A percentile compares a stretch with the other conserved stretches of the same genome.
phyloP scores from a whole-genome alignment of 1,140 invertebrate genomes.

The Centruroides sculpturatus region DNA sequence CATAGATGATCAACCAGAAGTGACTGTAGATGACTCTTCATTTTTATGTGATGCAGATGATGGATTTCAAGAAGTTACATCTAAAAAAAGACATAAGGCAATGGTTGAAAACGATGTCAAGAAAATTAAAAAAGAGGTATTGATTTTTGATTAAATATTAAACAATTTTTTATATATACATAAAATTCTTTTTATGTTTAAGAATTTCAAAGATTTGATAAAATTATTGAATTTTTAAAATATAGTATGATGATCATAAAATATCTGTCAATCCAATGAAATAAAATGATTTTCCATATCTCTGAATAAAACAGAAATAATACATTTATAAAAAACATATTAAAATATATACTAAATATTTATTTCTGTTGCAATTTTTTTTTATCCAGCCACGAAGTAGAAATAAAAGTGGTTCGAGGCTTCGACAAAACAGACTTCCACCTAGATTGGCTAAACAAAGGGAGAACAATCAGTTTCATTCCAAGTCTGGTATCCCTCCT shows the following conservation, averaged over 20 bases:
- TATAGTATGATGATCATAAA: constrained; percentile 14
- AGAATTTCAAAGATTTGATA: too few relatives aligned
- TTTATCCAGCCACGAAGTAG: constrained; percentile 6
- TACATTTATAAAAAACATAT: neutral
- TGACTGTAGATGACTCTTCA: constrained; percentile 32
- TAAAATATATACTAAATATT: neutral
- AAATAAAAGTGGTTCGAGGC: constrained; percentile 31
- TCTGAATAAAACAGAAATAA: neutral
- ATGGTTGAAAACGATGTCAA: constrained; percentile 25
- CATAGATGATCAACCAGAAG: constrained; percentile 42
- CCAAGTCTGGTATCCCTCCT: neutral
- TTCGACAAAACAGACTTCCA: constrained; percentile 43
- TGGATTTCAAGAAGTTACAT: constrained; percentile 74
- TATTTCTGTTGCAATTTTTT: neutral
- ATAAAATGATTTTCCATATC: constrained; percentile 10
- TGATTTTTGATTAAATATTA: neutral
- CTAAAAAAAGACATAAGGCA: constrained; percentile 46
- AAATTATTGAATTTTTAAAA: too few relatives aligned
- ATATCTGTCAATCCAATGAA: constrained; percentile 27
- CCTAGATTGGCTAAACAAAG: constrained; percentile 66
- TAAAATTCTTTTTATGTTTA: too few relatives aligned
- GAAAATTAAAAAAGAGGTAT: constrained; percentile 19
- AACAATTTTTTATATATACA: too few relatives aligned
- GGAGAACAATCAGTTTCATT: constrained; percentile 30
- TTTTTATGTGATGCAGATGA: constrained; percentile 42